Conservation (phyloP, 2,113 vertebrate species). For the Leucoraja erinaceus region DNA sequence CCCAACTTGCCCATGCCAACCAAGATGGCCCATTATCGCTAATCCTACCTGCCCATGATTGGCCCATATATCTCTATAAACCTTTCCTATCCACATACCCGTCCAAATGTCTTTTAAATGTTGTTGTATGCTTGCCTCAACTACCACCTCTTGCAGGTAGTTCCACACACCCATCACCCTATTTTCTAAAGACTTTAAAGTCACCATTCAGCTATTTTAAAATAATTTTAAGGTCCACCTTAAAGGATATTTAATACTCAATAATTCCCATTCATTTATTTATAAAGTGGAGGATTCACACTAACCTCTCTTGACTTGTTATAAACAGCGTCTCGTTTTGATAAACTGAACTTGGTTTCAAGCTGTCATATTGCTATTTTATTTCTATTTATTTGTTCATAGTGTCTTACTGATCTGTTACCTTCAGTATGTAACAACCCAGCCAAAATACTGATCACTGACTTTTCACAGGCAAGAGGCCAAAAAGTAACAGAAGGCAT, state of each 20-base stretch:
- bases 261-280: background rate
- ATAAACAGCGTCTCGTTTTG: background rate
- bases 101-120: no score
- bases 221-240: background rate
- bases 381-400: conserved; percentile 30
- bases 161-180: no score
- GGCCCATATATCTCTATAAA: no score
- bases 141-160: no score
- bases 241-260: background rate
- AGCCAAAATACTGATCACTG: conserved; percentile 16
- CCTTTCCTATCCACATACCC: no score
- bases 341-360: conserved; percentile 28
- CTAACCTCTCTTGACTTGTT: background rate
- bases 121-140: no score
- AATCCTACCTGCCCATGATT: no score
- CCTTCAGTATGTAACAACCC: conserved; percentile 3
- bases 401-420: conserved; percentile 23
- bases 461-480: background rate
- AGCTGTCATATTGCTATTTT: conserved; percentile 5
- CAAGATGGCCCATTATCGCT: no score
- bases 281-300: background rate
- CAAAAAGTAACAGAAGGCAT: conserved; percentile 28
- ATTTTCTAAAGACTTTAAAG: background rate
- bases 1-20: no score
- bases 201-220: background rate